Percentiles rank a stretch among this genome's conserved stretches.
These are phyloP conservation scores for Protodeltote pygarga DNA, from an alignment of 2,888 invertebrate species.

Conservation along the genomic window DNA sequence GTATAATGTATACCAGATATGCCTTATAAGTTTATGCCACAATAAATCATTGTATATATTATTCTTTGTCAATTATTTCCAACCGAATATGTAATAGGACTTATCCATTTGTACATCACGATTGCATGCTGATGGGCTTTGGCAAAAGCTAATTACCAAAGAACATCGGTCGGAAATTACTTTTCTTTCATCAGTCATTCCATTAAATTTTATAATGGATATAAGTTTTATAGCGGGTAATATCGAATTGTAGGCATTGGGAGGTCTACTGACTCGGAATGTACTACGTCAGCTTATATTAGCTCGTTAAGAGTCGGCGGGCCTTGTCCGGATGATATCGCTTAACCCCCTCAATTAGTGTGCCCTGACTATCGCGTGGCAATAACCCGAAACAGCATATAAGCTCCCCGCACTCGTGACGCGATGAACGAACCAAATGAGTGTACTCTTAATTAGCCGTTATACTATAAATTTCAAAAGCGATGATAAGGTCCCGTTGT, in stretches of 20 bases:
- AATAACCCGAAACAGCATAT: slow-evolving; percentile 69
- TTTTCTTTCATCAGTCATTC: slow-evolving; percentile 27
- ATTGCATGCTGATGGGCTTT: slow-evolving; percentile 22
- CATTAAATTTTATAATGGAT: slow-evolving; percentile 37
- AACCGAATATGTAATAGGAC: slow-evolving; percentile 9
- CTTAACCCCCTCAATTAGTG: slow-evolving; percentile 77
- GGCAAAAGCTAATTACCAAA: slow-evolving; percentile 34
- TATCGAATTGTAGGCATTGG: slow-evolving; percentile 37
- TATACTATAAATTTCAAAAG: slow-evolving; percentile 82
- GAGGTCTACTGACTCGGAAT: slow-evolving; percentile 33
- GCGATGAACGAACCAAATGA: slow-evolving; percentile 71
- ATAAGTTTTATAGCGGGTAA: slow-evolving; percentile 26
- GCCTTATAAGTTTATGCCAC: slow-evolving; percentile 38
- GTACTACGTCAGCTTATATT: slow-evolving; percentile 56
- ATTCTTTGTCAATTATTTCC: slow-evolving; percentile 37
- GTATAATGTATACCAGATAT: slow-evolving; percentile 61
- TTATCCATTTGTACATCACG: slow-evolving; percentile 27
- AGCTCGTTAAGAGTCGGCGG: slow-evolving; percentile 68
- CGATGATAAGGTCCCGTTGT: slow-evolving; percentile 80
- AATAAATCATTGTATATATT: slow-evolving; percentile 32
- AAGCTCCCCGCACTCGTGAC: slow-evolving; percentile 71
- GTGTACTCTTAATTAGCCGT: slow-evolving; percentile 81
- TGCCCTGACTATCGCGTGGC: slow-evolving; percentile 66
- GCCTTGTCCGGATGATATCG: slow-evolving; percentile 72
- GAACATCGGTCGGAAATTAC: slow-evolving; percentile 29